Percentiles rank a stretch among this genome's conserved stretches.
These are phyloP conservation scores for Neoitamus cyanurus DNA, from an alignment of 2,888 invertebrate species.

Conservation along the genomic window DNA sequence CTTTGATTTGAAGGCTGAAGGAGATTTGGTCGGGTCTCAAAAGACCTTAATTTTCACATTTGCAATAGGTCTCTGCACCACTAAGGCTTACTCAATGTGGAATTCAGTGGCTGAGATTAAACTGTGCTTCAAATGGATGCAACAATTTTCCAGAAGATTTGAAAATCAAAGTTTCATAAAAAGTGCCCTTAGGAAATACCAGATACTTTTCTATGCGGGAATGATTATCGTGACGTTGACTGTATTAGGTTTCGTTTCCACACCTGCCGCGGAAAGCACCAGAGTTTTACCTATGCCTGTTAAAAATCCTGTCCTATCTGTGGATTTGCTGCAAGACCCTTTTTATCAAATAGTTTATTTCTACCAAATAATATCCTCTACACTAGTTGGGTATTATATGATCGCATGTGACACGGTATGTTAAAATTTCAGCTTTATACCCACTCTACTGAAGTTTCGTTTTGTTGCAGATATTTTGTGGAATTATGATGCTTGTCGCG, in stretches of 20 bases:
- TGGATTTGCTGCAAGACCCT: not conserved
- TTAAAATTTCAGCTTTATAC: not conserved
- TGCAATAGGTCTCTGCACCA: not conserved
- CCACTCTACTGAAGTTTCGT: not conserved
- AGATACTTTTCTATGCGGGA: not conserved
- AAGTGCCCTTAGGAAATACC: not conserved
- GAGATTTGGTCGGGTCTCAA: not conserved
- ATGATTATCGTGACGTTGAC: not conserved
- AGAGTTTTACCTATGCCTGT: not conserved
- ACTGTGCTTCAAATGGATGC: not conserved
- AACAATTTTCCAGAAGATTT: not conserved
- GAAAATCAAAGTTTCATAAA: not conserved
- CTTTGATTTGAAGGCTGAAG: not conserved
- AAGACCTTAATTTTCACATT: not conserved
- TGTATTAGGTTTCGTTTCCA: not conserved
- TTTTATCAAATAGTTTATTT: not conserved
- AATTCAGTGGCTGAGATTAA: not conserved
- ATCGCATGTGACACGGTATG: not conserved
- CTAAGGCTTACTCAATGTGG: not conserved
- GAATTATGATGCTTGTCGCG: not conserved
- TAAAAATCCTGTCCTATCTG: not conserved
- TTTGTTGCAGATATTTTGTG: not conserved
- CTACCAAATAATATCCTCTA: not conserved
- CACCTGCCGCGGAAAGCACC: not conserved
- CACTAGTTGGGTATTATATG: not conserved